Percentiles rank a stretch among this genome's conserved stretches.
These are phyloP conservation scores for Manis pentadactyla DNA, from an alignment of 2,797 vertebrate genomes.

Conservation along the genomic window DNA sequence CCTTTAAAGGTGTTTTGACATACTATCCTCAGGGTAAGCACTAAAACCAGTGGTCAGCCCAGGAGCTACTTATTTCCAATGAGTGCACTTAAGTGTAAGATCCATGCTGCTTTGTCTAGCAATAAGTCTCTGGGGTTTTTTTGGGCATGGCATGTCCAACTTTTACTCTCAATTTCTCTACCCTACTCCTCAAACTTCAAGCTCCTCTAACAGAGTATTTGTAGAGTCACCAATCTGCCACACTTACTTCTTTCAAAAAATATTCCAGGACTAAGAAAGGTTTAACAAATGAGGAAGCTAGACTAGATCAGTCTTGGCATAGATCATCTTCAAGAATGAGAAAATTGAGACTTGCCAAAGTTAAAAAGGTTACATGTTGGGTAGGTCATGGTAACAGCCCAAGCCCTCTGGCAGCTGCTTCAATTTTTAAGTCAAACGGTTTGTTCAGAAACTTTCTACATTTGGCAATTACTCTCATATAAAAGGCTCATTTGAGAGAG, in stretches of 20 bases:
- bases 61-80: accelerated
- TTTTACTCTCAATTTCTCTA: neutral
- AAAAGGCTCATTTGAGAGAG: neutral
- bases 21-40: neutral
- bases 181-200: neutral
- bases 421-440: neutral
- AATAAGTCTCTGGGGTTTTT: neutral
- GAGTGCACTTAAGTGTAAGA: neutral
- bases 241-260: neutral
- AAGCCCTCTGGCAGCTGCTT: neutral
- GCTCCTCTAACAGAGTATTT: neutral
- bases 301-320: neutral
- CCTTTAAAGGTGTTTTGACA: neutral
- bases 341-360: neutral
- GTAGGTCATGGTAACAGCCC: neutral
- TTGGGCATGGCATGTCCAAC: neutral
- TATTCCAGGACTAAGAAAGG: neutral
- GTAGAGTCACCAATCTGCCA: neutral
- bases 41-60: neutral
- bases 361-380: neutral
- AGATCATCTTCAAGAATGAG: neutral
- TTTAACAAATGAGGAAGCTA: neutral
- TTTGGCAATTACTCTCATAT: neutral
- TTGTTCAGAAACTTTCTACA: neutral
- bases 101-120: neutral